These are phyloP conservation scores for Oreochromis aureus DNA, from an alignment of 2,113 vertebrate species.

Conservation along the genomic window DNA sequence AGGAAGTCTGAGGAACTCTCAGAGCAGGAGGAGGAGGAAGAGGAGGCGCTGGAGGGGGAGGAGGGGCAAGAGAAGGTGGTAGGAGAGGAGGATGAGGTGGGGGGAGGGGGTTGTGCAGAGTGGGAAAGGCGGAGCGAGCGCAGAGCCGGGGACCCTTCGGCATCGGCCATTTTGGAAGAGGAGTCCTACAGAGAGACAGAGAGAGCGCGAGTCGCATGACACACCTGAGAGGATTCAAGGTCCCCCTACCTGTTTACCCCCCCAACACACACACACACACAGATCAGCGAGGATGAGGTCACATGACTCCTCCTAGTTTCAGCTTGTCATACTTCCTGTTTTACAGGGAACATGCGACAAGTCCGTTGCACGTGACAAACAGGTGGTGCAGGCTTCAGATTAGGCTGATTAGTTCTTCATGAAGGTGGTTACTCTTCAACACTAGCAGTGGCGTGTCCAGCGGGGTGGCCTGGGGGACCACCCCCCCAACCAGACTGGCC, in stretches of 20 bases:
- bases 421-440: no score
- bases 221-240: not conserved
- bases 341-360: not conserved
- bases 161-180: conserved; percentile 74
- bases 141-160: conserved; percentile 66
- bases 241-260: not conserved
- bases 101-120: conserved; percentile 23
- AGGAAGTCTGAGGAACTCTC: conserved; percentile 54
- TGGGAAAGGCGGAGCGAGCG: conserved; percentile 41
- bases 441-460: no score
- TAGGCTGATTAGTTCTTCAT: no score
- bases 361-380: no score
- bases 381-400: not conserved
- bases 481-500: no score
- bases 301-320: not conserved
- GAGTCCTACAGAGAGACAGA: not conserved
- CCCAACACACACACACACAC: not conserved
- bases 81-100: conserved; percentile 42
- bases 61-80: conserved; percentile 67
- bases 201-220: not conserved
- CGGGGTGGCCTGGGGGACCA: no score
- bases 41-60: conserved; percentile 55
- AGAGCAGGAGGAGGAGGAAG: conserved; percentile 47
- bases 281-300: not conserved
- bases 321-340: not conserved